Base-by-base conservation (phyloP, 1,140 invertebrate genomes). In the Drosophila watanabei region DNA sequence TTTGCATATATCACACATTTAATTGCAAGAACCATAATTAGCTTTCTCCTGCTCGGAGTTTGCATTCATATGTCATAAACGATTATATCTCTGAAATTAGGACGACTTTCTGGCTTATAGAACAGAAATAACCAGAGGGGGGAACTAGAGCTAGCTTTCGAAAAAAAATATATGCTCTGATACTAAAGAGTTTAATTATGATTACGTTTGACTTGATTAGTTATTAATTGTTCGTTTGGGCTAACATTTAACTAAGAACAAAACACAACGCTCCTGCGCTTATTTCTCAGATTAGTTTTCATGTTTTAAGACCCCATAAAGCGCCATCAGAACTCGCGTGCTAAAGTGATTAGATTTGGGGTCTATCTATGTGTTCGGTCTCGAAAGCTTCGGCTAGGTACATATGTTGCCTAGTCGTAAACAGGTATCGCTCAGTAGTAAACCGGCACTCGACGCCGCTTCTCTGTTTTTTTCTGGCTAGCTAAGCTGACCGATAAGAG, bases 401-500 rank as follows among this genome's bases (percentile, higher is more conserved):
- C 16, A 30, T 43, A 60, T 72, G 54, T 43, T 73, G 69, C 54
- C 70, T 16, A 73, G 68, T 43, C 54, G 56, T 41, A 73, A 73
- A 61, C 68, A 46, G 37, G 54, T 73, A 45, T 73, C 68, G 54
- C 70, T 80, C 57, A 80, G 77, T 79, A 51, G 48, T 43, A 62
- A 33, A 57, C 35, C 24, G 32, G 13, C 61, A 32, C 10, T 80
- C 35, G 61, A n/a, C 35, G 37, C 16, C 16, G 43, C 16, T 35
- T 46, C 20, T 43, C 10, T 56, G 35, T 39, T 16, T 46, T 37
- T 49, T 20, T 60, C 20, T 9, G 18, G 39, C 32, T 43, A 52
- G n/a, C 51, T 72, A 39, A 72, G 30, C 45, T 73, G 68, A 72
- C 37, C 32, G 64, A 87, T 79, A 87, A 81, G 72, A 48, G 14